Percentiles rank a stretch among this genome's conserved stretches.
Evolutionary conservation across 2,888 invertebrate species (phyloP).

Genomic region (Sthenelais limicola): DNA sequence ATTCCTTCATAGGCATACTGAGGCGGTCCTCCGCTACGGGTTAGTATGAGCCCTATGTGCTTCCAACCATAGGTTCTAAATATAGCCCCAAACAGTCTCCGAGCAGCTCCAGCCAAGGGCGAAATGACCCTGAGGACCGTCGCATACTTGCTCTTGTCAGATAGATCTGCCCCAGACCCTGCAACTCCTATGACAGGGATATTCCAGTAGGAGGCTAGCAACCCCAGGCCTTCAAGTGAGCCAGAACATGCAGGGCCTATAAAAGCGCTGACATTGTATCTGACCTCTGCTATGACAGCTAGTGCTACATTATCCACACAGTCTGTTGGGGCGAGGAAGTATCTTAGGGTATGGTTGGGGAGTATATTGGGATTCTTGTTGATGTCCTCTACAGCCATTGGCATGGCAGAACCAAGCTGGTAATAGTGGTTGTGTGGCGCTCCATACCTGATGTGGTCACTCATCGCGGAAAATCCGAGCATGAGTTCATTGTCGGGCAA

Average conservation of each 20-base stretch:
- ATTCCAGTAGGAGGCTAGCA: conserved; percentile 5
- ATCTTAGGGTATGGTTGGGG: conserved; percentile 4
- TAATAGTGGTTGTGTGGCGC: neutral
- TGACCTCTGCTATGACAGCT: neutral
- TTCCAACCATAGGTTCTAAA: no score
- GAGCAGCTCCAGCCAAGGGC: no score
- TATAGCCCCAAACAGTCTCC: no score
- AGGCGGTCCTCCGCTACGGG: no score
- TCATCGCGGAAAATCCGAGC: neutral
- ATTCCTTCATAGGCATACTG: no score
- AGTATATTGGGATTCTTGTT: neutral
- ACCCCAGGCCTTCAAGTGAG: neutral
- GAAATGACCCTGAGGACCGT: no score
- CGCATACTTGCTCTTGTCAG: no score
- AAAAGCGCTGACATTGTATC: neutral
- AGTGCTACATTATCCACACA: neutral
- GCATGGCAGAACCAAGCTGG: neutral
- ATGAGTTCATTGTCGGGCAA: no score
- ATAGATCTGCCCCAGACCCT: no score
- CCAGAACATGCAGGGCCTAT: conserved; percentile 1
- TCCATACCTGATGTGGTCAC: neutral
- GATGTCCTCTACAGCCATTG: neutral
- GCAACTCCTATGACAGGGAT: no score
- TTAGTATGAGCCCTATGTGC: no score
- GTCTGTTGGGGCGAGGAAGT: neutral